These are phyloP conservation scores for Corythucha ciliata DNA, from an alignment of 2,888 invertebrate species.

Conservation along the genomic window DNA sequence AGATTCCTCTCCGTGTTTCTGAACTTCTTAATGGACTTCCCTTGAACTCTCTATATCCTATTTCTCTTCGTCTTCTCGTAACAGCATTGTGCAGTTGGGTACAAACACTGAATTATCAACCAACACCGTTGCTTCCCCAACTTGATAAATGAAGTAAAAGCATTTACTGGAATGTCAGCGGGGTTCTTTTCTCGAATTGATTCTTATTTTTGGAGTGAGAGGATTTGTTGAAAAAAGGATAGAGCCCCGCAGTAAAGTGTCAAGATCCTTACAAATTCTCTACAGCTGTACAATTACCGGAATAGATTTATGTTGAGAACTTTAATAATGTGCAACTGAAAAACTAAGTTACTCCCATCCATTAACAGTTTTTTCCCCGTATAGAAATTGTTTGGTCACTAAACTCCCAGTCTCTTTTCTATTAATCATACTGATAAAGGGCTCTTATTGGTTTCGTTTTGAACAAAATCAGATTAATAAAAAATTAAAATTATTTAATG, in stretches of 20 bases:
- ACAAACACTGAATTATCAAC: too few species aligned
- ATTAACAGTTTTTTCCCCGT: too few species aligned
- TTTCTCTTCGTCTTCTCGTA: neutral
- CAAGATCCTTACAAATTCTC: slow-evolving; percentile 16
- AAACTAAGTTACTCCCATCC: too few species aligned
- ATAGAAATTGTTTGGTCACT: too few species aligned
- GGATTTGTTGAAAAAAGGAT: neutral
- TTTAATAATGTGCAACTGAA: slow-evolving; percentile 14
- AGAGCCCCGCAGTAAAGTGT: too few species aligned
- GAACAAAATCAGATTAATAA: too few species aligned
- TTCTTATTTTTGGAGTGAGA: slow-evolving; percentile 2
- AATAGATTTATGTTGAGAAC: slow-evolving; percentile 17
- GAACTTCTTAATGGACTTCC: slow-evolving; percentile 3
- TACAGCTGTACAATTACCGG: slow-evolving; percentile 23
- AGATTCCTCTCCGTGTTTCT: neutral
- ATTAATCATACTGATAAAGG: too few species aligned
- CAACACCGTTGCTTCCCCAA: too few species aligned
- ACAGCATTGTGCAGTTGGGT: neutral
- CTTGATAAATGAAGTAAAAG: neutral
- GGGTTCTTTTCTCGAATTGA: neutral
- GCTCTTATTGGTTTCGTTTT: too few species aligned
- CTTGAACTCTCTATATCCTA: neutral
- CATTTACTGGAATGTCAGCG: neutral
- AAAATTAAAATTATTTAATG: too few species aligned
- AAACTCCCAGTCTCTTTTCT: too few species aligned